Percentiles rank a stretch among this genome's conserved stretches.
phyloP scores from a whole-genome alignment of 2,797 vertebrate genomes.

The Cryptoblepharus egeriae region DNA sequence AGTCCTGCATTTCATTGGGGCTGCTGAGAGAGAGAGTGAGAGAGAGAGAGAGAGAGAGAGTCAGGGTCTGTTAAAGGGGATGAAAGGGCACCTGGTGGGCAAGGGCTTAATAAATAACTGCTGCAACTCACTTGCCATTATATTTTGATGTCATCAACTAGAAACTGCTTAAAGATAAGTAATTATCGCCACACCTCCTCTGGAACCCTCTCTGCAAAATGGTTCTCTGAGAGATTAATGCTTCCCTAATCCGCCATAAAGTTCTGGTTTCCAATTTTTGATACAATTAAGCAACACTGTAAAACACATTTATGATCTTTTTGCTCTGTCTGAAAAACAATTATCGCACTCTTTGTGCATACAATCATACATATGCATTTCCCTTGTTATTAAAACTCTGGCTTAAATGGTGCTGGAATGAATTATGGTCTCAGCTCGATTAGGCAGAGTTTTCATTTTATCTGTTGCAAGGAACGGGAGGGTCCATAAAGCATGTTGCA shows the following conservation, averaged over 20 bases:
- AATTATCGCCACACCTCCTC: slow-evolving; percentile 58
- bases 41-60: slow-evolving; percentile 20
- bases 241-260: slow-evolving; percentile 70
- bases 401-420: slow-evolving; percentile 71
- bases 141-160: slow-evolving; percentile 47
- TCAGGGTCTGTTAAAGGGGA: slow-evolving; percentile 29
- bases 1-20: not conserved
- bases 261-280: slow-evolving; percentile 73
- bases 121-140: slow-evolving; percentile 6
- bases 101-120: slow-evolving; percentile 47
- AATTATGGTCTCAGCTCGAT: slow-evolving; percentile 62
- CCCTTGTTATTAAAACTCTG: slow-evolving; percentile 71
- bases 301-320: slow-evolving; percentile 76
- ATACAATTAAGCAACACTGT: slow-evolving; percentile 69
- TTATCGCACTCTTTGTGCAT: slow-evolving; percentile 72
- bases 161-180: slow-evolving; percentile 65
- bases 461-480: slow-evolving; percentile 56
- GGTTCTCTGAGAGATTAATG: slow-evolving; percentile 66
- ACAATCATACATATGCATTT: slow-evolving; percentile 70
- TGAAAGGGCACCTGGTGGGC: slow-evolving; percentile 22
- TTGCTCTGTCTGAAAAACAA: slow-evolving; percentile 71
- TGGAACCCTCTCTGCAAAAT: slow-evolving; percentile 64
- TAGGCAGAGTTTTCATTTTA: slow-evolving; percentile 59
- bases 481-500: slow-evolving; percentile 38
- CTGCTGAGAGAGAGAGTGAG: not conserved